Percentiles rank a stretch among this genome's conserved stretches.
Conservation (phyloP, 2,888 invertebrate genomes). For the Nasonovia ribisnigri region DNA sequence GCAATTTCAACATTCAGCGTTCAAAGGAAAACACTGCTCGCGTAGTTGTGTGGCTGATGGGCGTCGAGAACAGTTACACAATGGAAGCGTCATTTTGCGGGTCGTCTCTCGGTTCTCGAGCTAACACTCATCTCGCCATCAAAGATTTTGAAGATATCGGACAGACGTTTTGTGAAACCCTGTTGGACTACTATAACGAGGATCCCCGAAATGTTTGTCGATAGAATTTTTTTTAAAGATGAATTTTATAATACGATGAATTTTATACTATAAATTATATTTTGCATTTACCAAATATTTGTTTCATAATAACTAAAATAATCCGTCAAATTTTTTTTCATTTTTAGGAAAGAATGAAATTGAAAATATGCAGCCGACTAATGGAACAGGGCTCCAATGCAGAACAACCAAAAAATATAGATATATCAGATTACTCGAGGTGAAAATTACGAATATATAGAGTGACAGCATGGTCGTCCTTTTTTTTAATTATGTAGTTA, state of each 20-base stretch:
- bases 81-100: constrained; percentile 96
- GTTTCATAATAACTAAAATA: not conserved
- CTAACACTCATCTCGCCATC: constrained; percentile 88
- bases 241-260: too few relatives aligned
- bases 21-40: constrained; percentile 95
- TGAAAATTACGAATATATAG: constrained; percentile 69
- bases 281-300: not conserved
- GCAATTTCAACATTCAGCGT: constrained; percentile 93
- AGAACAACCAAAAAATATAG: constrained; percentile 89
- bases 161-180: constrained; percentile 90
- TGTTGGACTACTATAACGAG: constrained; percentile 91
- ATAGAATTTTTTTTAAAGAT: not conserved
- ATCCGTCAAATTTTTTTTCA: not conserved
- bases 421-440: constrained; percentile 90
- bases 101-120: constrained; percentile 84
- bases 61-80: constrained; percentile 93
- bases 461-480: too few relatives aligned
- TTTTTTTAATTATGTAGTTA: too few relatives aligned
- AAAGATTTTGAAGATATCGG: constrained; percentile 87
- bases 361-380: constrained; percentile 84
- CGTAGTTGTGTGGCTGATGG: constrained; percentile 95
- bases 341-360: constrained; percentile 79
- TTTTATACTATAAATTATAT: too few relatives aligned
- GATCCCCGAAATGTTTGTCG: constrained; percentile 81
- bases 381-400: constrained; percentile 88